Evolutionary conservation across 2,113 vertebrate genomes (phyloP).

Genomic region (Rhegmatorhina hoffmannsi): DNA sequence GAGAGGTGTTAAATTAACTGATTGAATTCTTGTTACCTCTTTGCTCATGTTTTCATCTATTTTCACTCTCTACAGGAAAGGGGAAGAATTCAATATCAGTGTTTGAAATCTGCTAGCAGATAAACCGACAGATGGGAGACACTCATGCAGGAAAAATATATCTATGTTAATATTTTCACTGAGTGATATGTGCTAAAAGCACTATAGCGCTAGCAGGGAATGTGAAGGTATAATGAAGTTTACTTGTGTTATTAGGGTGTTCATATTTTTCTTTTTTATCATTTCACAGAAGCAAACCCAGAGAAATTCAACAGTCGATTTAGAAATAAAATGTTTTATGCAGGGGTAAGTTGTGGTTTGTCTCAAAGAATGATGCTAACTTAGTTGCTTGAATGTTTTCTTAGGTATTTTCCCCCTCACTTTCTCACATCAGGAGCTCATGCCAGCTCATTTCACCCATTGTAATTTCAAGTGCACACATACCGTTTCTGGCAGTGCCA

Average conservation of each 20-base stretch:
- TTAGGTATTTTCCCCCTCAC: neutral
- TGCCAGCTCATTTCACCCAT: neutral
- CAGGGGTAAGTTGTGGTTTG: conserved; percentile 84
- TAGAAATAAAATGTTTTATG: conserved; percentile 98
- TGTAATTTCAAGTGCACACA: neutral
- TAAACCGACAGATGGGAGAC: neutral
- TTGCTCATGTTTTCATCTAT: neutral
- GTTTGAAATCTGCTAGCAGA: neutral
- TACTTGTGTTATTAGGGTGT: neutral
- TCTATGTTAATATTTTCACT: neutral
- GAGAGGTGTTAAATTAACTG: neutral
- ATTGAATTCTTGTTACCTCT: neutral
- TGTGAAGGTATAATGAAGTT: neutral
- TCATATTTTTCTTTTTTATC: conserved; percentile 15
- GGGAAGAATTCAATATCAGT: neutral
- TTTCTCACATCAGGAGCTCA: neutral
- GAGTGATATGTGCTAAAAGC: neutral
- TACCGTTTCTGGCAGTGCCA: neutral
- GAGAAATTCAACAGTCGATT: conserved; percentile 98
- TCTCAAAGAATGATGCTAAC: neutral
- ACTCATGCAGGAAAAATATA: neutral
- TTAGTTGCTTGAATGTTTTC: neutral
- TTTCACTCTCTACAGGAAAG: neutral
- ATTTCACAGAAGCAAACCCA: conserved; percentile 90
- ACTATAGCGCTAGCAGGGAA: neutral